These are phyloP conservation scores for Lasiommata megera DNA, from an alignment of 2,888 invertebrate species.

Conservation along the genomic window DNA sequence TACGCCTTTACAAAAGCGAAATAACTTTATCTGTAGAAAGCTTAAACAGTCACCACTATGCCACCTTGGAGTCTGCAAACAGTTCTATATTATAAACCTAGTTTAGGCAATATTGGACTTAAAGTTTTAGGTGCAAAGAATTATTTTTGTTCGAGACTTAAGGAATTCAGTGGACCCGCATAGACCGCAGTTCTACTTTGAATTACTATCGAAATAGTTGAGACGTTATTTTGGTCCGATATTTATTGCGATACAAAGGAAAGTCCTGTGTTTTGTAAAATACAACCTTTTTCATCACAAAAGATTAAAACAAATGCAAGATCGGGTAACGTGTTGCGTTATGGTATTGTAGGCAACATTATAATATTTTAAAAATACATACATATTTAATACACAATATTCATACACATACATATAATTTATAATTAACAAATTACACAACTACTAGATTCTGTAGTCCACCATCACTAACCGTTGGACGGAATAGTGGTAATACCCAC, in stretches of 20 bases:
- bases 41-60: constrained; percentile 34
- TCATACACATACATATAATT: too few relatives aligned
- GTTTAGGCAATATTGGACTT: constrained; percentile 12
- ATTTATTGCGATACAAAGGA: background rate
- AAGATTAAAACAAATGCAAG: too few relatives aligned
- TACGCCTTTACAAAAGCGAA: constrained; percentile 19
- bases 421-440: too few relatives aligned
- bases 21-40: constrained; percentile 32
- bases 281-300: too few relatives aligned
- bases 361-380: too few relatives aligned
- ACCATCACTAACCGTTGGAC: too few relatives aligned
- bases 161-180: background rate
- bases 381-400: too few relatives aligned
- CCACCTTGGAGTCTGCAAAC: constrained; percentile 33
- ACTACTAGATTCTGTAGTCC: too few relatives aligned
- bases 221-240: background rate
- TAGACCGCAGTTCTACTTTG: background rate
- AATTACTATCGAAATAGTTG: background rate
- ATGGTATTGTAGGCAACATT: too few relatives aligned
- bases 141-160: background rate
- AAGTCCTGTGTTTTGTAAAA: background rate
- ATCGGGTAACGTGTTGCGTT: too few relatives aligned
- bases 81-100: constrained; percentile 11
- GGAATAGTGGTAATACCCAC: too few relatives aligned
- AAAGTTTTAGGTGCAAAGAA: background rate